phyloP scores from a whole-genome alignment of 2,113 vertebrate genomes.

The Pygoscelis adeliae region DNA sequence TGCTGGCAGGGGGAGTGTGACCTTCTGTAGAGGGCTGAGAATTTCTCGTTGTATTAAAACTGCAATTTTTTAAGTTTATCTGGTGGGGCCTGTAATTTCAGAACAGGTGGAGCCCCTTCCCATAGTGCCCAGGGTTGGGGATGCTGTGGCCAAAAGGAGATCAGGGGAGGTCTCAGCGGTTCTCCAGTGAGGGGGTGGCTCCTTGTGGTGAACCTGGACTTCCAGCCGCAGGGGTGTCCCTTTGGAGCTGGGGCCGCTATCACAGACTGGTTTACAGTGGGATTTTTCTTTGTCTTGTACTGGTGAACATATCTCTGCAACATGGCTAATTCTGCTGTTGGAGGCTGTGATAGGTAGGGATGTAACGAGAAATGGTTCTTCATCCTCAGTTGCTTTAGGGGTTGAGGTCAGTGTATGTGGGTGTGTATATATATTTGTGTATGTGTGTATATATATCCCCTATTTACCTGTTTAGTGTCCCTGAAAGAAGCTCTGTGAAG shows the following conservation, averaged over 20 bases:
- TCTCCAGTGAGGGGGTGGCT: not conserved
- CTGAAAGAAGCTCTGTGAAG: not conserved
- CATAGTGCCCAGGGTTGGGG: not conserved
- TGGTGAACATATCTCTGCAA: not conserved
- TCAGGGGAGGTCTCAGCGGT: not conserved
- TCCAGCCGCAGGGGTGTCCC: not conserved
- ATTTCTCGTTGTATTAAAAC: not conserved
- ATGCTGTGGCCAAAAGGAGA: not conserved
- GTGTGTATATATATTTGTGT: too few relatives aligned
- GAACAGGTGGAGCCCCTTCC: not conserved
- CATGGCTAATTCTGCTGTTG: not conserved
- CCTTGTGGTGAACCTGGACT: not conserved
- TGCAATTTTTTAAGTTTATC: accelerated
- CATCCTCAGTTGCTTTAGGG: not conserved
- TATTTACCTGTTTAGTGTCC: not conserved
- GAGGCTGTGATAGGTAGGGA: not conserved
- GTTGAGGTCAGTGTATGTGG: not conserved
- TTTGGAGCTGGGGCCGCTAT: accelerated
- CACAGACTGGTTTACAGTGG: not conserved
- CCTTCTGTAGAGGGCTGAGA: not conserved
- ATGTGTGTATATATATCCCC: not conserved
- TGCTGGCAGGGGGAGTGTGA: not conserved
- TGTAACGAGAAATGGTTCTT: not conserved
- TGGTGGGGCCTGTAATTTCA: not conserved
- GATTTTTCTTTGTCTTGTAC: not conserved